Percentiles rank a stretch among this genome's conserved stretches.
Evolutionary conservation across 2,888 invertebrate genomes (phyloP).

Genomic region (Eumacrocentrus americanus): DNA sequence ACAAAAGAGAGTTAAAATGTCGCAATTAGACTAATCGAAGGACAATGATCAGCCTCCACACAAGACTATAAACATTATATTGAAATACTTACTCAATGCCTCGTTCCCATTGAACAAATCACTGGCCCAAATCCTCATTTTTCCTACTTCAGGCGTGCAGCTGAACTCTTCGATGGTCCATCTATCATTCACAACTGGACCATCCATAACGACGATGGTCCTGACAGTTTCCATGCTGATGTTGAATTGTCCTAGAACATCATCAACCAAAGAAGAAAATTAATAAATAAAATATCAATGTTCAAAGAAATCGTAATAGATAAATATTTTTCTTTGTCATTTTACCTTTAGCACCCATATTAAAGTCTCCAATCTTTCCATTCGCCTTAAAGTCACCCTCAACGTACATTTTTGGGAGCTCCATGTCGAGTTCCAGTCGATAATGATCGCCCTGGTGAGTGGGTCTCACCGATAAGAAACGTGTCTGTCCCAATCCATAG

Average conservation of each 20-base stretch:
- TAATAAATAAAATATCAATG: no score
- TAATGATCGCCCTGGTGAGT: slow-evolving; percentile 66
- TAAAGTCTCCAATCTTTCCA: slow-evolving; percentile 68
- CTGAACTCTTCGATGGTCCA: slow-evolving; percentile 64
- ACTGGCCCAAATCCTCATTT: slow-evolving; percentile 67
- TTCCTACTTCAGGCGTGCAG: slow-evolving; percentile 70
- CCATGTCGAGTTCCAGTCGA: slow-evolving; percentile 67
- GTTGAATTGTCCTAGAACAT: slow-evolving; percentile 51
- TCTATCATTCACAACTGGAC: slow-evolving; percentile 49
- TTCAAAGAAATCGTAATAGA: no score
- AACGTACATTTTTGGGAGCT: slow-evolving; percentile 65
- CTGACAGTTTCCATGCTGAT: slow-evolving; percentile 52
- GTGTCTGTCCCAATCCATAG: slow-evolving; percentile 65
- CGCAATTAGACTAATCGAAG: not conserved
- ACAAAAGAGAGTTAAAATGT: slow-evolving; percentile 40
- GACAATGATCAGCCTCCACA: not conserved
- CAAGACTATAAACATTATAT: not conserved
- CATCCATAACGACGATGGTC: slow-evolving; percentile 47
- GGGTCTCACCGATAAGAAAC: slow-evolving; percentile 66
- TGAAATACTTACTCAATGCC: slow-evolving; percentile 70
- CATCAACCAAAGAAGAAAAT: no score
- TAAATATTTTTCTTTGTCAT: no score
- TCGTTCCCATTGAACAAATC: slow-evolving; percentile 69
- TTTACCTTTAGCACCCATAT: slow-evolving; percentile 71
- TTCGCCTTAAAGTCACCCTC: slow-evolving; percentile 70